phyloP scores from a whole-genome alignment of 2,113 vertebrate species.

The Apteryx owenii region DNA sequence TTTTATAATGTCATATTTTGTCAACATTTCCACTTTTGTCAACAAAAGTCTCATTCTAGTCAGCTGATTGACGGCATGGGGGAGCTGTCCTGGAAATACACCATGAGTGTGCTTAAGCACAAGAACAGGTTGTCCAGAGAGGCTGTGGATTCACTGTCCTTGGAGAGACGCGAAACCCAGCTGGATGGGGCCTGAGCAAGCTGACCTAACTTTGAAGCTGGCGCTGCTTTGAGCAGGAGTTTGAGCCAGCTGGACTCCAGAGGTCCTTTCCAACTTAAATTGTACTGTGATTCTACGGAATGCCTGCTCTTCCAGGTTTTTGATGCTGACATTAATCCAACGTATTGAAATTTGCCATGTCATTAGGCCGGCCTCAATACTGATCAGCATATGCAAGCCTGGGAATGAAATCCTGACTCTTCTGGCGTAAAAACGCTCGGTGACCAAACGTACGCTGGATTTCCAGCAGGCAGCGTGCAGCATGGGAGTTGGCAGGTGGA shows the following conservation, averaged over 20 bases:
- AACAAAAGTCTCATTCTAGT: background rate
- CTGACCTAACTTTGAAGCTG: background rate
- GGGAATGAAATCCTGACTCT: background rate
- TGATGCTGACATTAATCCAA: background rate
- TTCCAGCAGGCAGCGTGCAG: background rate
- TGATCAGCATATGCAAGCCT: background rate
- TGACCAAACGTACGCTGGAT: background rate
- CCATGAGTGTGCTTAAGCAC: background rate
- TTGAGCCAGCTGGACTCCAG: background rate
- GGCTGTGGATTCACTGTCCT: background rate
- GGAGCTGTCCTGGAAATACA: background rate
- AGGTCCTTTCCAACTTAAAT: background rate
- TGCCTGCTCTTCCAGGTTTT: background rate
- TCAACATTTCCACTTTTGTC: background rate
- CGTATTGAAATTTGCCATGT: background rate
- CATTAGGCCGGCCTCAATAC: background rate
- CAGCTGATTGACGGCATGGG: background rate
- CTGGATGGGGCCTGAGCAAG: background rate
- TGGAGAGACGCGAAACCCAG: background rate
- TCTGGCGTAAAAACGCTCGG: accelerated
- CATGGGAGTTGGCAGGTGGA: accelerated
- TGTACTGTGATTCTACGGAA: background rate
- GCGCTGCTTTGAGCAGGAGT: background rate
- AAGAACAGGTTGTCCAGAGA: background rate
- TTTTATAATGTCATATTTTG: background rate